Percentiles rank a stretch among this genome's conserved stretches.
Conservation (phyloP, 2,113 vertebrate species). For the Tenebrosternarchus preto region DNA sequence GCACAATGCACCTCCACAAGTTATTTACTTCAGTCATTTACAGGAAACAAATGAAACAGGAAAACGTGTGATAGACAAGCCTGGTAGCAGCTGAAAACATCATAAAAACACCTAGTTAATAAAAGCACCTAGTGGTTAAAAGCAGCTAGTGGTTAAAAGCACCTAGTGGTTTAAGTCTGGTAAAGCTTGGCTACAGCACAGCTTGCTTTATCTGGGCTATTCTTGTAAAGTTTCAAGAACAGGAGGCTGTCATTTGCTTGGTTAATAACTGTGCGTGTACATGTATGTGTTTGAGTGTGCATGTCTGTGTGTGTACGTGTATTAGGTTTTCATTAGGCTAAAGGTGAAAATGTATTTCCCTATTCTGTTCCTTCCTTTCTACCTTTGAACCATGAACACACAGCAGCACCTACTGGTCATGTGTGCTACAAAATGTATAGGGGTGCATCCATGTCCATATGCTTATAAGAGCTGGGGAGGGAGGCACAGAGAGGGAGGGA, state of each 20-base stretch:
- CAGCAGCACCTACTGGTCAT: constrained; percentile 62
- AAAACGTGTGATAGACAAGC: constrained; percentile 12
- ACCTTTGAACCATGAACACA: constrained; percentile 48
- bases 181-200: constrained; percentile 38
- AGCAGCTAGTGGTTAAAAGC: constrained; percentile 26
- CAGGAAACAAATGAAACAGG: constrained; percentile 37
- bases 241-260: constrained; percentile 60
- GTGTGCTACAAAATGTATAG: not conserved
- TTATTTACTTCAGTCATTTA: constrained; percentile 40
- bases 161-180: not conserved
- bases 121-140: too few relatives aligned
- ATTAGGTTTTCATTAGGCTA: constrained; percentile 5
- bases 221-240: constrained; percentile 44
- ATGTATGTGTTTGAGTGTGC: constrained; percentile 15
- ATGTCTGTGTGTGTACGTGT: not conserved
- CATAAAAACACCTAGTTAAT: constrained; percentile 27
- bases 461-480: not conserved
- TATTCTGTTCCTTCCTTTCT: not conserved
- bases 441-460: constrained; percentile 6
- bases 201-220: constrained; percentile 48
- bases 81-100: constrained; percentile 39
- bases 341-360: constrained; percentile 26
- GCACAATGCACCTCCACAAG: not conserved
- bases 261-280: constrained; percentile 40
- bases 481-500: not conserved